phyloP scores from a whole-genome alignment of 2,888 invertebrate genomes.

The Hofmannophila pseudospretella region DNA sequence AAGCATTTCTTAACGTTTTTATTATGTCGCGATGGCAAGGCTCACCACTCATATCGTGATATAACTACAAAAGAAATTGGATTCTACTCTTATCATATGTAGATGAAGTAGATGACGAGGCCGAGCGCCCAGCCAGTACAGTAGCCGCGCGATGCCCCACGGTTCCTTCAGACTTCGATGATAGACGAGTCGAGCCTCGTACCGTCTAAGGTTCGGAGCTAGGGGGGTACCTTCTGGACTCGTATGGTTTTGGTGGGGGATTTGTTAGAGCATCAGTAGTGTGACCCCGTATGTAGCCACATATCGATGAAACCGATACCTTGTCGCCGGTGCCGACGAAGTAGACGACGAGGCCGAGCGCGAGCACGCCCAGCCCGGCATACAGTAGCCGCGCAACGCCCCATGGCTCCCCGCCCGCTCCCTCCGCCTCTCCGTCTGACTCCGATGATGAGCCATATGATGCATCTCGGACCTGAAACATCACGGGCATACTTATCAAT shows the following conservation, averaged over 20 bases:
- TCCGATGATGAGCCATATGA: constrained; percentile 87
- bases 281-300: too few relatives aligned
- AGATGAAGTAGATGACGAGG: constrained; percentile 92
- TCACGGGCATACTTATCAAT: neutral
- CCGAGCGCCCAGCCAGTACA: constrained; percentile 95
- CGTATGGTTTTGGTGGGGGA: too few relatives aligned
- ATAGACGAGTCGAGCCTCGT: constrained; percentile 90
- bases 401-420: constrained; percentile 84
- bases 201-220: too few relatives aligned
- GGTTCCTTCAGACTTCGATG: constrained; percentile 82
- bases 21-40: too few relatives aligned
- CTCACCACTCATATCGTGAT: too few relatives aligned
- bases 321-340: constrained; percentile 95
- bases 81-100: constrained; percentile 88
- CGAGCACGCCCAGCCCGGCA: constrained; percentile 89
- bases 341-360: constrained; percentile 90
- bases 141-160: constrained; percentile 89
- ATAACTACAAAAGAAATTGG: too few relatives aligned
- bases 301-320: too few relatives aligned
- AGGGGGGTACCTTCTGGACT: too few relatives aligned
- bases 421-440: constrained; percentile 81
- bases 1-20: too few relatives aligned
- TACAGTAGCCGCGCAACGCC: constrained; percentile 91
- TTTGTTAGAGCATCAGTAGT: too few relatives aligned
- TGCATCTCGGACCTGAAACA: constrained; percentile 88